Base-by-base conservation (phyloP, 2,797 vertebrate species). In the Hoplostethus atlanticus region DNA sequence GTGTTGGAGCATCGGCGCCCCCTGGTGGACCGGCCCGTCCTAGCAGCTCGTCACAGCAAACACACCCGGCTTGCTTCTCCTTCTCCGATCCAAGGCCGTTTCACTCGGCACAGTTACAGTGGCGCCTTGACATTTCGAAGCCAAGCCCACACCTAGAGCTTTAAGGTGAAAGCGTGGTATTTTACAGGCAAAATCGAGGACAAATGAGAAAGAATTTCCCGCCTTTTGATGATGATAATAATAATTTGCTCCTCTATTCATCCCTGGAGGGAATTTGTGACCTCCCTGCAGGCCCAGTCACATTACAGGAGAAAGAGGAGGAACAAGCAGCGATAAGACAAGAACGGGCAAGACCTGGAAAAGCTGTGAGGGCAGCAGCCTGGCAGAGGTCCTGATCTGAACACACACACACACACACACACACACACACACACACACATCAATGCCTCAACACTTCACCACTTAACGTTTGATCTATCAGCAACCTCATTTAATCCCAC, bases 1-100 rank as follows among this genome's bases (percentile, higher is more conserved):
- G 58, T 36, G 70, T 72, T 84, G 84, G 82, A 88, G 81, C 87
- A 84, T 77, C 51, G 80, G 70, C 76, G 21, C 89, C 90, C 87
- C 84, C 90, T 88, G 83, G 84, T 90, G 90, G 38, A 28, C n/a
- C 9, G 3, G 1, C 15, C 7, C 3, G 47, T 71, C 17, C 36
- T 70, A 56, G 76, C 86, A 84, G 31, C 55, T 50, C 36, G 11
- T 52, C 1, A n/a, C 36, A 28, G 9, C 21, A 65, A n/a, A 57
- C 57, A 40, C 7, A 40, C 15, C 21, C 0, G 0, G 15, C 3
- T 13, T 42, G 50, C 9, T 21, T 21, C 21, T n/a, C 25, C 16
- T 59, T 34, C 16, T 6, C 50, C 55, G 8, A 40, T 8, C 38
- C 31, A n/a, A 47, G 12, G 12, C 8, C 17, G 38, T 36, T 60